Evolutionary conservation across 2,888 invertebrate genomes (phyloP).

Genomic region (Caenorhabditis afra): DNA sequence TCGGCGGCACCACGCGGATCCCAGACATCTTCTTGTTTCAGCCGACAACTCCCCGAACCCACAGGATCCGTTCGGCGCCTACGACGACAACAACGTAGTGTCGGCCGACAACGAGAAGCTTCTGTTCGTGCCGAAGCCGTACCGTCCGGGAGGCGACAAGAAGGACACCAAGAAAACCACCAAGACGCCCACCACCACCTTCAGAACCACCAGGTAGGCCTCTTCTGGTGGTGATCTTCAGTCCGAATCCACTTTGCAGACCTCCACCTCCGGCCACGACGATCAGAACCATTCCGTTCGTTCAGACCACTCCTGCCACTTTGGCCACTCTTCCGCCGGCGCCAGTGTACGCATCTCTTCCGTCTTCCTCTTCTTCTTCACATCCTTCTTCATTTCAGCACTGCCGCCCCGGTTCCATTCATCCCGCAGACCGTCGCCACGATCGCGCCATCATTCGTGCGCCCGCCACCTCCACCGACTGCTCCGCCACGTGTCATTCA

Average conservation of each 20-base stretch:
- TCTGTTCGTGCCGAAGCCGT: constrained; percentile 77
- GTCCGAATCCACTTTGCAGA: constrained; percentile 20
- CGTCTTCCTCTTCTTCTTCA: neutral
- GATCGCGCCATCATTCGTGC: constrained; percentile 44
- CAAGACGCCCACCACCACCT: constrained; percentile 60
- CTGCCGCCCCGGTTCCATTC: constrained; percentile 40
- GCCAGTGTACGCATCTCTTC: constrained; percentile 15
- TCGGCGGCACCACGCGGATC: neutral
- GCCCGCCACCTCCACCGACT: constrained; percentile 52
- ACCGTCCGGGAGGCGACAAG: constrained; percentile 74
- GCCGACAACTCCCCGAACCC: constrained; percentile 61
- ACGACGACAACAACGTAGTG: constrained; percentile 75
- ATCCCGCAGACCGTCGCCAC: constrained; percentile 50
- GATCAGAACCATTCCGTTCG: constrained; percentile 65
- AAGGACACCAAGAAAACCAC: constrained; percentile 66
- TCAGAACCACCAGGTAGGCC: constrained; percentile 18
- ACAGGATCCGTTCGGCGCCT: constrained; percentile 73
- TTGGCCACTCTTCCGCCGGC: constrained; percentile 53
- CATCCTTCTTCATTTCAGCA: constrained; percentile 23
- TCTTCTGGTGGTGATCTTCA: neutral
- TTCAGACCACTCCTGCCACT: constrained; percentile 58
- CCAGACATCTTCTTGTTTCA: constrained; percentile 19
- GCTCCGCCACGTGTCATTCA: constrained; percentile 58
- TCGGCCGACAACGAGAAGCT: constrained; percentile 72
- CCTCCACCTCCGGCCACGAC: constrained; percentile 61